Percentiles rank a stretch among this genome's conserved stretches.
phyloP scores from a whole-genome alignment of 2,797 vertebrate genomes.

The Onychomys leucogaster region DNA sequence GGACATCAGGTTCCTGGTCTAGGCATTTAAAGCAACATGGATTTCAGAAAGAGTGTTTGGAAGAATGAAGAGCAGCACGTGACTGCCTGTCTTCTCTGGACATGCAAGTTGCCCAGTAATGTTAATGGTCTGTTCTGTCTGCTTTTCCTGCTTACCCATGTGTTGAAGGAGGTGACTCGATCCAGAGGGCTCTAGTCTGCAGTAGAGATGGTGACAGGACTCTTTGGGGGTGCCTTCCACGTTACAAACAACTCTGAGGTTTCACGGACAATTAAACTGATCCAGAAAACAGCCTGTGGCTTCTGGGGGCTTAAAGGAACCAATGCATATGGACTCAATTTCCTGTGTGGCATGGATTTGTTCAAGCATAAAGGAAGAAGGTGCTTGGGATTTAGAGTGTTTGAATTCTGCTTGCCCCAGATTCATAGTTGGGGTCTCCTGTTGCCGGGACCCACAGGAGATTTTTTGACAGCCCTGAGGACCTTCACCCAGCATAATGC shows the following conservation, averaged over 20 bases:
- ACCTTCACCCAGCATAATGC: conserved; percentile 34
- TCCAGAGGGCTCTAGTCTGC: neutral
- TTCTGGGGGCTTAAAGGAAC: conserved; percentile 58
- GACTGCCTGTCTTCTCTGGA: neutral
- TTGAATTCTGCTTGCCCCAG: neutral
- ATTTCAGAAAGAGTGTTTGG: conserved; percentile 27
- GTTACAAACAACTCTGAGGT: conserved; percentile 68
- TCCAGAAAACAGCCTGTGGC: conserved; percentile 66
- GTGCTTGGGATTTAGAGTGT: neutral
- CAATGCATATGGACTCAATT: conserved; percentile 66
- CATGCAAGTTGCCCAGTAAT: neutral
- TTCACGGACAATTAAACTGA: conserved; percentile 67
- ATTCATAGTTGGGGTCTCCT: neutral
- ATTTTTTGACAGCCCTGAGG: conserved; percentile 73
- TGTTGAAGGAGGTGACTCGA: neutral
- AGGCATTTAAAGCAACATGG: neutral
- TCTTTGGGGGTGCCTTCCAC: neutral
- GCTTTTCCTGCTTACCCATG: neutral
- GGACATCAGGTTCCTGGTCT: neutral
- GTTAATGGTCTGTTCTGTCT: neutral
- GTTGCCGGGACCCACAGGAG: neutral
- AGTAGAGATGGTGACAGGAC: neutral
- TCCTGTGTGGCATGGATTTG: conserved; percentile 36
- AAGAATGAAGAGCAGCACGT: neutral
- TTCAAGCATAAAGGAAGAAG: conserved; percentile 1